Evolutionary conservation across 1,140 invertebrate species (phyloP), one percentile per base, ranked within the genome.

Genomic region (Colletes latitarsis): DNA sequence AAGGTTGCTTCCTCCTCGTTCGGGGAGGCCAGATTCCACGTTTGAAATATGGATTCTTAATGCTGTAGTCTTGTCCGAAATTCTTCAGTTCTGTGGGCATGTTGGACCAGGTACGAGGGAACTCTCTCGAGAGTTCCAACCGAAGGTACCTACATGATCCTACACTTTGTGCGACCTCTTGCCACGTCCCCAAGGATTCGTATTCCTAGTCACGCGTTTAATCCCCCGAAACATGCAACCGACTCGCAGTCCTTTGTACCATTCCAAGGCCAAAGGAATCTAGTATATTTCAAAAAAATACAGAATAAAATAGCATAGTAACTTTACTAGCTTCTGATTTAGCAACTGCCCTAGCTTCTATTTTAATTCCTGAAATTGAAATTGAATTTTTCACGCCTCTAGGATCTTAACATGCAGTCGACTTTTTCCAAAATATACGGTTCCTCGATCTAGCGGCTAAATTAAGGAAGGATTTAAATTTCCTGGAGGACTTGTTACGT

Each of bases 131-230:
- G 92, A 92, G 81, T 63, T 71, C 80, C 86, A 69, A 49, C 62
- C 85, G 86, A 66, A 85, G 83, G 80, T 89, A 87, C 64, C 88
- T 86, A 90, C 90, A 91, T 88, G 90, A 88, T 90, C 89, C 88
- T 88, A 90, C 88, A 92, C 88, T 91, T 92, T 91, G 85, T 91
- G 88, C 81, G 85, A 90, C 82, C 83, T 89, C 84, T 86, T 71
- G 79, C 79, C 83, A 57, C 67, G 75, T 92, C 91, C 89, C 90
- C 68, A 64, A 88, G 91, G 91, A 91, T 92, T 91, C 89, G 89
- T 89, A 90, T 91, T 92, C 87, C 81, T 82, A 91, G 90, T 91
- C 89, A 92, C 89, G 88, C 83, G 82, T 89, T 90, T 90, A 89
- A 91, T 90, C 87, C 86, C 84, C 86, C 75, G 63, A 88, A 92